A percentile compares a stretch with the other conserved stretches of the same genome.
Evolutionary conservation across 2,888 invertebrate genomes (phyloP).

Genomic region (Clitarchus hookeri): DNA sequence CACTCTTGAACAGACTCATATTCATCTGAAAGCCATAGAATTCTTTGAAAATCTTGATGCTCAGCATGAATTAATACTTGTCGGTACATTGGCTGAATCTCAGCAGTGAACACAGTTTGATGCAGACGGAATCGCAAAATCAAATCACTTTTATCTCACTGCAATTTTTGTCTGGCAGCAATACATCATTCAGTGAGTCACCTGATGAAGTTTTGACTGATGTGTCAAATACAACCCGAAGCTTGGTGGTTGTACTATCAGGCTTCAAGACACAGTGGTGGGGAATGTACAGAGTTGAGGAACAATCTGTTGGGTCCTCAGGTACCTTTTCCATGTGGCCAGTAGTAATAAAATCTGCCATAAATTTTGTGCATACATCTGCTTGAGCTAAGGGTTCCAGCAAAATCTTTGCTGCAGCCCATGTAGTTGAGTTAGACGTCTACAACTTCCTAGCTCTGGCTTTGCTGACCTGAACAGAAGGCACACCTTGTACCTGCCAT

Average conservation of each 20-base stretch:
- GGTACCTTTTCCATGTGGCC: background rate
- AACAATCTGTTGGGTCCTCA: no score
- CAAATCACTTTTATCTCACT: background rate
- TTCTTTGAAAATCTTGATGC: background rate
- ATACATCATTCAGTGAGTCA: background rate
- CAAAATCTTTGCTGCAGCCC: background rate
- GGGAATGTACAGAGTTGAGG: background rate
- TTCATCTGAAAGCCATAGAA: background rate
- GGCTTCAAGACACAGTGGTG: background rate
- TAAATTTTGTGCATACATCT: background rate
- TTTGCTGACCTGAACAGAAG: background rate
- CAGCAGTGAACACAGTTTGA: background rate
- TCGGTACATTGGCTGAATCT: background rate
- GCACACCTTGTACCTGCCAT: background rate
- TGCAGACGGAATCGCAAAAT: background rate
- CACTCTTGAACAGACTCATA: background rate
- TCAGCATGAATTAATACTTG: background rate
- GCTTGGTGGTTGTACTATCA: background rate
- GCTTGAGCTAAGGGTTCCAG: background rate
- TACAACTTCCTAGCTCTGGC: no score
- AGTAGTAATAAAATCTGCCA: background rate
- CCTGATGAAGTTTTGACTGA: background rate
- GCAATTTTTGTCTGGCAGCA: background rate
- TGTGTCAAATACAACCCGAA: conserved; percentile 11
- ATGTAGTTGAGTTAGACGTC: no score